These are phyloP conservation scores for Silurus meridionalis DNA, from an alignment of 2,113 vertebrate species.

Conservation along the genomic window DNA sequence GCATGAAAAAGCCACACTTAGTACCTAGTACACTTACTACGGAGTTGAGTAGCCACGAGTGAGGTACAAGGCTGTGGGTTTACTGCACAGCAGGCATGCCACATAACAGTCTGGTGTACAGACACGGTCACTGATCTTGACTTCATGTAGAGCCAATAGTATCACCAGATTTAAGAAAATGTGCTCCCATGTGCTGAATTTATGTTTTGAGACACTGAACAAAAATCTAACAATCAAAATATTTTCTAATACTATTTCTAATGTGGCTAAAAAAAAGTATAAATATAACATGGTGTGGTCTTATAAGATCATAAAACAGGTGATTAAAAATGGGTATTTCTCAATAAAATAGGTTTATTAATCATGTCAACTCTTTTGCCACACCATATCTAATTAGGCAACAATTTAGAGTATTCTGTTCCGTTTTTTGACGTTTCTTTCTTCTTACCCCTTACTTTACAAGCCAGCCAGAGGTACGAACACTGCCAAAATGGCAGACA, in stretches of 20 bases:
- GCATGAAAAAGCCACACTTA: background rate
- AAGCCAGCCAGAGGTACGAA: background rate
- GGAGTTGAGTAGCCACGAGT: background rate
- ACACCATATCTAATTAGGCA: background rate
- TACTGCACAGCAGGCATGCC: background rate
- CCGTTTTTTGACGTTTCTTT: background rate
- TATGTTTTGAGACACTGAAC: background rate
- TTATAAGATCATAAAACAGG: background rate
- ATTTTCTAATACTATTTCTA: background rate
- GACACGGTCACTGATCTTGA: background rate
- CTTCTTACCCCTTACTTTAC: background rate
- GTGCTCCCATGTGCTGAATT: background rate
- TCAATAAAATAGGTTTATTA: background rate
- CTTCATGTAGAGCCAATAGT: background rate
- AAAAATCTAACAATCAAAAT: background rate
- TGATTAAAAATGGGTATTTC: background rate
- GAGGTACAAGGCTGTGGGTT: background rate
- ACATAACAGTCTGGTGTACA: background rate
- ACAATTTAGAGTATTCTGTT: background rate
- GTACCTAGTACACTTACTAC: background rate
- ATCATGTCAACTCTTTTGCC: background rate
- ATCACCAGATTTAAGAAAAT: background rate
- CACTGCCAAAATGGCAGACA: background rate
- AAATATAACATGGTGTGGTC: background rate
- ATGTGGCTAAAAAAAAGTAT: background rate